Percentiles rank a stretch among this genome's conserved stretches.
phyloP scores from a whole-genome alignment of 2,888 invertebrate species.

The Serrognathus titanus region DNA sequence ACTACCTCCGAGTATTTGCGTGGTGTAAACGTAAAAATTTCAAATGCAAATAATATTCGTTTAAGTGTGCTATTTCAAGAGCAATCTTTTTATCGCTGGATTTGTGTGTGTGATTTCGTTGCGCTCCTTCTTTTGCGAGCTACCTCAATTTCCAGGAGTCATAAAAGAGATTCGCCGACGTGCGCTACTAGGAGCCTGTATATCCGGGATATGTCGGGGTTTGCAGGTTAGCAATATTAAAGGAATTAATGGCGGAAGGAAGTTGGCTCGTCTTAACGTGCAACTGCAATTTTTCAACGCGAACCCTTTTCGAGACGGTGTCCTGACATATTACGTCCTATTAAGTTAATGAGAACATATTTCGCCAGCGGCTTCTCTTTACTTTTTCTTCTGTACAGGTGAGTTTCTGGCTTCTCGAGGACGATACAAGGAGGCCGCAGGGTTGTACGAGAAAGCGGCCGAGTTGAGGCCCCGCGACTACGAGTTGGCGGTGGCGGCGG shows the following conservation, averaged over 20 bases:
- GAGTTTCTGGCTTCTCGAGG: conserved; percentile 82
- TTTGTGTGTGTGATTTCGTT: conserved; percentile 31
- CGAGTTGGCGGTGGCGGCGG: conserved; percentile 81
- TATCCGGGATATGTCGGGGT: conserved; percentile 28
- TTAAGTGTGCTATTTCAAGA: conserved; percentile 36
- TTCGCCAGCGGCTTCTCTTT: conserved; percentile 11
- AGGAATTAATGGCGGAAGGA: conserved; percentile 27
- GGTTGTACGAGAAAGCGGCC: conserved; percentile 75
- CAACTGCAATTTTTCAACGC: conserved; percentile 9
- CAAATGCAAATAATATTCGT: conserved; percentile 40
- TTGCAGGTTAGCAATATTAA: conserved; percentile 27
- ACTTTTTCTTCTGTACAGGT: conserved; percentile 54
- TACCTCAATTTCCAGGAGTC: conserved; percentile 33
- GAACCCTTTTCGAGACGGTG: conserved; percentile 15
- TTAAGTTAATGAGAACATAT: conserved; percentile 31
- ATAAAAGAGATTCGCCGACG: conserved; percentile 36
- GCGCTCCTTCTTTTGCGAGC: conserved; percentile 28
- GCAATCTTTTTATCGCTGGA: conserved; percentile 39
- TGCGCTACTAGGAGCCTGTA: conserved; percentile 22
- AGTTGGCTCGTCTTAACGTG: conserved; percentile 3
- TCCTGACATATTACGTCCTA: conserved; percentile 21
- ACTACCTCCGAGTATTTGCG: neutral
- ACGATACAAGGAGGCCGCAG: conserved; percentile 77
- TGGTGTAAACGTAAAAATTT: conserved; percentile 35
- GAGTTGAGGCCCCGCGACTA: conserved; percentile 76